Evolutionary conservation across 2,888 invertebrate species (phyloP), one percentile per base, ranked within the genome.

Genomic region (Entomobrya multifasciata): DNA sequence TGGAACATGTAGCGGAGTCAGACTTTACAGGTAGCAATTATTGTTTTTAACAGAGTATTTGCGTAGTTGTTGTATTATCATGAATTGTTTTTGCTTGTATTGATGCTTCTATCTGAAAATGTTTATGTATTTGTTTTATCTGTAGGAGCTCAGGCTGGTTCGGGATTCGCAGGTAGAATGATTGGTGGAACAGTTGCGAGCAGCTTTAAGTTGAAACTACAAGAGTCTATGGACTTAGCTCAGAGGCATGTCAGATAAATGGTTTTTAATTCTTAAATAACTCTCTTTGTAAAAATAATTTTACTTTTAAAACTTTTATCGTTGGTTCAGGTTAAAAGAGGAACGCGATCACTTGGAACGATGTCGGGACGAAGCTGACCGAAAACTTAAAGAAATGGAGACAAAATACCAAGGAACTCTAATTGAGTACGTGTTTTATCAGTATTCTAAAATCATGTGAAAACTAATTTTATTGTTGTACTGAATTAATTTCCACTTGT

Each of bases 311-410:
- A 52, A 52, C 10, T 4, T 11, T 52, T 52, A 52, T 52, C 6
- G 4, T 52, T 65, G 2, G 17, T 57, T 47, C 25, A 83, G 83
- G 20, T 22, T 83, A 8, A 47, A 76, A 17, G 57, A 30, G 15
- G 83, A 83, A 36, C 17, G 83, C 1, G 83, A 83, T 52, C 76
- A 83, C n/a, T 49, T 83, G n/a, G 83, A 83, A 49, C 76, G 72
- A 10, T 22, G n/a, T 15, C 49, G 70, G 2, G 78, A 78, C 8
- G 60, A 77, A 10, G 27, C 57, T 1, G 55, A 78, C 27, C 20
- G 30, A 0, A 77, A 78, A 30, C 47, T 78, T 2, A 17, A 27
- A 11, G 65, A 49, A 1, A 52, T 44, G 1, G 84, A 85, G 57
- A 36, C 41, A 3, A 77, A 78, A 57, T 78, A 85, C 44, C 84